Percentiles rank a stretch among this genome's conserved stretches.
Evolutionary conservation across 2,888 invertebrate genomes (phyloP).

Genomic region (Pyrochroa serraticornis): DNA sequence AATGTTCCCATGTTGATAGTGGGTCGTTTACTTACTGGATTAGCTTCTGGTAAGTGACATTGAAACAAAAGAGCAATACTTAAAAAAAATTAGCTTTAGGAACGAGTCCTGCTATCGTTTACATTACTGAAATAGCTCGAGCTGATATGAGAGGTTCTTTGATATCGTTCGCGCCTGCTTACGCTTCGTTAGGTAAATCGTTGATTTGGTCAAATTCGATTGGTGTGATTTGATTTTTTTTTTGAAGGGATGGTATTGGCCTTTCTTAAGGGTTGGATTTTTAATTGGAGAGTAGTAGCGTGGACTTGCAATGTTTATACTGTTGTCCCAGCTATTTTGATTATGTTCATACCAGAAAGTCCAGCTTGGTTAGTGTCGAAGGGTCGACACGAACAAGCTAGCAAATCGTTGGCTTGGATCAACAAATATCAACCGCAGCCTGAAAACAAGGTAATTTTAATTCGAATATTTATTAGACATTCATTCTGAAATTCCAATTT

Average conservation of each 20-base stretch:
- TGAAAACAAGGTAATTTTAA: conserved; percentile 56
- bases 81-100: conserved; percentile 58
- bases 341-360: conserved; percentile 64
- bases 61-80: background rate
- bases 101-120: conserved; percentile 66
- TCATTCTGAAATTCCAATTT: no score
- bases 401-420: conserved; percentile 60
- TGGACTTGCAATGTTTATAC: conserved; percentile 63
- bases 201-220: conserved; percentile 8
- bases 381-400: conserved; percentile 62
- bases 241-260: conserved; percentile 63
- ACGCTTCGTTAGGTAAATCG: conserved; percentile 63
- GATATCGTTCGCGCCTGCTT: conserved; percentile 64
- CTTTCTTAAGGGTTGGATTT: conserved; percentile 62
- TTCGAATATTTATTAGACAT: no score
- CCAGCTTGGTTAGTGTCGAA: conserved; percentile 66
- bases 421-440: conserved; percentile 59
- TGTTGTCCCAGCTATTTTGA: conserved; percentile 59
- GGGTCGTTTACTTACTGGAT: conserved; percentile 63
- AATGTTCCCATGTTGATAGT: conserved; percentile 61
- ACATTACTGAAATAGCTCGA: conserved; percentile 66
- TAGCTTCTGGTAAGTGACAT: conserved; percentile 59
- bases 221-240: background rate
- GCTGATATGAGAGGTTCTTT: conserved; percentile 66
- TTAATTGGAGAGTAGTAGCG: conserved; percentile 63